Evolutionary conservation across 1,140 invertebrate species (phyloP).

Genomic region (Pteromalus puparum): DNA sequence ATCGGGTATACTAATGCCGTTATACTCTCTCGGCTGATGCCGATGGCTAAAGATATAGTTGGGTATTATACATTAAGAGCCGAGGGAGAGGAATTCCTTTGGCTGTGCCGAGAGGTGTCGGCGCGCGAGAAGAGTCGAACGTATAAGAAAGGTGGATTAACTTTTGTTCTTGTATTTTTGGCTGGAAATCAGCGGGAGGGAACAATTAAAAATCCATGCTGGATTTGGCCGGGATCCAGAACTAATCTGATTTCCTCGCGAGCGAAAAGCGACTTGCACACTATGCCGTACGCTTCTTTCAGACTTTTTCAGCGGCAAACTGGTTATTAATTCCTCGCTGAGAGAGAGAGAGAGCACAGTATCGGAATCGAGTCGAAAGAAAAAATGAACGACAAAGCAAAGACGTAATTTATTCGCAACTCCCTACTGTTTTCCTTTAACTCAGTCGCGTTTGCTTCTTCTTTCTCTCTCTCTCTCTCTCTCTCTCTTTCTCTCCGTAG

Average conservation of each 20-base stretch:
- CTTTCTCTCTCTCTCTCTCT: not conserved
- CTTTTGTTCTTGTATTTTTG: not conserved
- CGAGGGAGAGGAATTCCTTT: not conserved
- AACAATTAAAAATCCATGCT: slow-evolving; percentile 18
- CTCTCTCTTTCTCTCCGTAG: not conserved
- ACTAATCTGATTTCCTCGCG: not conserved
- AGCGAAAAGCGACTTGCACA: not conserved
- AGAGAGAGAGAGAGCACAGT: not conserved
- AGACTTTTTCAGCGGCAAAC: not conserved
- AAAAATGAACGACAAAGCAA: not conserved
- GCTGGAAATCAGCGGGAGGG: not conserved
- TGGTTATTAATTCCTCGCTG: slow-evolving; percentile 6
- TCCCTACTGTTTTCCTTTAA: slow-evolving; percentile 31
- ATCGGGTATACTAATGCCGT: slow-evolving; percentile 16
- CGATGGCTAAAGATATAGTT: too few species aligned
- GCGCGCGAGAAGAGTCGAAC: not conserved
- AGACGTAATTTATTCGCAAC: slow-evolving; percentile 39
- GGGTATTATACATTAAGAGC: too few species aligned
- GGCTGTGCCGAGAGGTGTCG: too few species aligned
- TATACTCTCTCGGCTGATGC: not conserved
- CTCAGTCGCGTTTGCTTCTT: not conserved
- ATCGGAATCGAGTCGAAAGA: not conserved
- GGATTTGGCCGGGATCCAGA: not conserved
- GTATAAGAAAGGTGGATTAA: too few species aligned
- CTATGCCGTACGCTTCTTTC: too few species aligned